Percentiles rank a stretch among this genome's conserved stretches.
Conservation (phyloP, 2,113 vertebrate species). For the Cephalopholis sonnerati region DNA sequence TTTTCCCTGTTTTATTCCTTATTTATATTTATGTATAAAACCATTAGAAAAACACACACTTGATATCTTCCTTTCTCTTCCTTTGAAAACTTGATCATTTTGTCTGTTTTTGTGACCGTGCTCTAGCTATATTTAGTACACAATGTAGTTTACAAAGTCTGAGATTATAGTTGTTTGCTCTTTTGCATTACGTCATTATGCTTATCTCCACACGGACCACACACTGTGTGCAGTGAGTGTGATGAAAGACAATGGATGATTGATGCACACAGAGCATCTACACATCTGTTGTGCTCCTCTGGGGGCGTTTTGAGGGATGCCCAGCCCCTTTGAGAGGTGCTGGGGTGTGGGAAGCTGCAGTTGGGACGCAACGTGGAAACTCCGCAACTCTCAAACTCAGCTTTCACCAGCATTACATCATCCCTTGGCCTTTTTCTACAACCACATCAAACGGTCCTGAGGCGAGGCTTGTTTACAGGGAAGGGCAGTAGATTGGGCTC, state of each 20-base stretch:
- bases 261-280: constrained; percentile 69
- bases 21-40: not conserved
- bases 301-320: constrained; percentile 73
- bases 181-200: constrained; percentile 53
- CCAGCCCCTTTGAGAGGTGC: constrained; percentile 63
- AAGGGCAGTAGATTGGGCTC: constrained; percentile 38
- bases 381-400: constrained; percentile 59
- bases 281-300: constrained; percentile 79
- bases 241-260: constrained; percentile 76
- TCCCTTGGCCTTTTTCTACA: constrained; percentile 59
- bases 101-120: constrained; percentile 19
- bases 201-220: constrained; percentile 70
- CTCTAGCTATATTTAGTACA: constrained; percentile 15
- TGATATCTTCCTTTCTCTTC: not conserved
- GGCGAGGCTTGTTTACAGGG: constrained; percentile 60
- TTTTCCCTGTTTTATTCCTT: not conserved
- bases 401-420: constrained; percentile 80
- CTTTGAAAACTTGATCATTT: not conserved
- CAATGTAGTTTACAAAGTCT: constrained; percentile 28
- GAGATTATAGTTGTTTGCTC: constrained; percentile 47
- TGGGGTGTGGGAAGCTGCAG: constrained; percentile 73
- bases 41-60: constrained; percentile 3
- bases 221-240: constrained; percentile 58
- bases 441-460: constrained; percentile 70
- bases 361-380: constrained; percentile 65